Conservation (phyloP, 2,888 invertebrate genomes). For the Torymus auratus region DNA sequence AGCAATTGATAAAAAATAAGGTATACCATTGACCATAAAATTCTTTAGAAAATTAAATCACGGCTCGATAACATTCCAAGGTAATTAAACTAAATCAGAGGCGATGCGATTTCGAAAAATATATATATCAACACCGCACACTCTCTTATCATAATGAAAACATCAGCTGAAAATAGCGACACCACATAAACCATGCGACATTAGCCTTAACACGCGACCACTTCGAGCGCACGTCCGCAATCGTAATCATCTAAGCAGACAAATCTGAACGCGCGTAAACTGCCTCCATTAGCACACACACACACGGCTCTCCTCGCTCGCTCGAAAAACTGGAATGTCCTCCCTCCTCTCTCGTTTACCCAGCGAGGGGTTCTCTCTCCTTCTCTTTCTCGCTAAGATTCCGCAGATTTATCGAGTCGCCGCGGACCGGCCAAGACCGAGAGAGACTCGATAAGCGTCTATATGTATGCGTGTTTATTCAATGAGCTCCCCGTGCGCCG, state of each 20-base stretch:
- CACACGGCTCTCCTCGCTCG: not conserved
- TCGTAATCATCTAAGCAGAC: not conserved
- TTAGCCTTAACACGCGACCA: not conserved
- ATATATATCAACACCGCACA: too few species aligned
- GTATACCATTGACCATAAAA: too few species aligned
- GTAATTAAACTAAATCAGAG: too few species aligned
- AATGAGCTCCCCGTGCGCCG: constrained; percentile 30
- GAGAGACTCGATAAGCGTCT: constrained; percentile 34
- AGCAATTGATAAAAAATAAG: too few species aligned
- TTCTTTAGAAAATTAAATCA: too few species aligned
- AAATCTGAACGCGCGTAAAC: not conserved
- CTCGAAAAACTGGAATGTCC: constrained; percentile 23
- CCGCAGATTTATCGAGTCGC: constrained; percentile 50
- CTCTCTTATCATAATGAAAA: too few species aligned
- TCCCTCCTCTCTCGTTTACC: too few species aligned
- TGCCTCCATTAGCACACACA: not conserved
- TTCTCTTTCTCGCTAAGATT: constrained; percentile 4
- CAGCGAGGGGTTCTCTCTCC: too few species aligned
- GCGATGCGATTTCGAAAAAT: too few species aligned
- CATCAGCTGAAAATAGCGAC: not conserved
- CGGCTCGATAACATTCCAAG: too few species aligned
- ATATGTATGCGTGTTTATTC: constrained; percentile 50
- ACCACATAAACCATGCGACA: not conserved
- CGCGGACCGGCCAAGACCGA: constrained; percentile 12
- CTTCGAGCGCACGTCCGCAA: not conserved